A percentile compares a stretch with the other conserved stretches of the same genome.
phyloP scores from a whole-genome alignment of 2,888 invertebrate genomes.

The Pachymerium ferrugineum region DNA sequence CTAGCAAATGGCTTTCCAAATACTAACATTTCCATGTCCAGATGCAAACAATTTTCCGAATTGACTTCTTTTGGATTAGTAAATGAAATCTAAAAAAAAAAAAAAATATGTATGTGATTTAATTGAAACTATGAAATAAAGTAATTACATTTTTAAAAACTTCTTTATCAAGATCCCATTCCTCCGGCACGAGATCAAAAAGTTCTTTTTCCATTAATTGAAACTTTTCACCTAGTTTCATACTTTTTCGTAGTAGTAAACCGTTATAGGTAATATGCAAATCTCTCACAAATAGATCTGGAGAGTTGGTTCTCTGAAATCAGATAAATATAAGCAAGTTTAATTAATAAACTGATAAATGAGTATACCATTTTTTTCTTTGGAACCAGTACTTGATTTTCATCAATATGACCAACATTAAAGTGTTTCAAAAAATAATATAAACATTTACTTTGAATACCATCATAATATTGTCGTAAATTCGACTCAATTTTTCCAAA shows the following conservation, averaged over 20 bases:
- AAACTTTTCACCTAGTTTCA: not conserved
- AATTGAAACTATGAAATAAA: too few species aligned
- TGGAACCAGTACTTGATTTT: not conserved
- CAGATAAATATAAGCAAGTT: not conserved
- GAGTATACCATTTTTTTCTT: not conserved
- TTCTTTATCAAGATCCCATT: not conserved
- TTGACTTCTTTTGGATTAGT: too few species aligned
- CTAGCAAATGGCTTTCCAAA: not conserved
- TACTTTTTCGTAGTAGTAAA: not conserved
- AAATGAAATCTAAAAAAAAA: not conserved
- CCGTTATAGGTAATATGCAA: not conserved
- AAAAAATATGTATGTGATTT: too few species aligned
- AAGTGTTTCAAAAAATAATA: not conserved
- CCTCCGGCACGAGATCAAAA: not conserved
- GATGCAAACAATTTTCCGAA: not conserved
- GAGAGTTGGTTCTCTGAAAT: not conserved
- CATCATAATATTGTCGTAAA: not conserved
- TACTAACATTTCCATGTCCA: not conserved
- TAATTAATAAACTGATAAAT: not conserved
- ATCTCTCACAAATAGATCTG: not conserved
- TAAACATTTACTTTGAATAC: not conserved
- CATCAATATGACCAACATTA: not conserved
- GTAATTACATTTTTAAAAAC: not conserved
- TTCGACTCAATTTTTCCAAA: not conserved
- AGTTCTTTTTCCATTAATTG: not conserved